A percentile compares a stretch with the other conserved stretches of the same genome.
Conservation (phyloP, 2,797 vertebrate species). For the Odontamblyopus rebecca region DNA sequence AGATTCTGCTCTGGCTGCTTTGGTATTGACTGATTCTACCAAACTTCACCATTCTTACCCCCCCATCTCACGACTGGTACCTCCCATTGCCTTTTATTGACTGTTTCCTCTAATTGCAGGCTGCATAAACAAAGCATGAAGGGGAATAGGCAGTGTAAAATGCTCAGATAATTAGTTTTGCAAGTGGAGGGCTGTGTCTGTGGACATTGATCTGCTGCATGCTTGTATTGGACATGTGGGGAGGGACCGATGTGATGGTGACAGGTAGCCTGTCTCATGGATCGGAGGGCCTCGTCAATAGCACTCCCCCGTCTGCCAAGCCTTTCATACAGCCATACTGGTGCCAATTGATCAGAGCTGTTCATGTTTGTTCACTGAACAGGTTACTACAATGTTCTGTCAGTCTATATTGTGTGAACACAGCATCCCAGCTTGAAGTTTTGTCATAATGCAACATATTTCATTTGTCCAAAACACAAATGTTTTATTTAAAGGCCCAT, state of each 20-base stretch:
- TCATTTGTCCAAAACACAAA: not conserved
- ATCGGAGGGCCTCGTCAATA: conserved; percentile 75
- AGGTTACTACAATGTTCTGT: conserved; percentile 1
- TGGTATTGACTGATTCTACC: conserved; percentile 30
- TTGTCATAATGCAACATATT: not conserved
- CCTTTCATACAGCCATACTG: conserved; percentile 64
- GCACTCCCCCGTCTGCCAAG: conserved; percentile 53
- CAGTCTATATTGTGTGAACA: conserved; percentile 15
- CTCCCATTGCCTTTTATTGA: conserved; percentile 85
- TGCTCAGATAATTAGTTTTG: conserved; percentile 80
- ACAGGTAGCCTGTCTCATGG: conserved; percentile 77
- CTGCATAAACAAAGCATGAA: conserved; percentile 75
- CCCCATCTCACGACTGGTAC: conserved; percentile 64
- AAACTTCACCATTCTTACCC: conserved; percentile 54
- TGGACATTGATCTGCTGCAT: conserved; percentile 77
- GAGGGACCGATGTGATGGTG: conserved; percentile 60
- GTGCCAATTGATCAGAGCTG: conserved; percentile 67
- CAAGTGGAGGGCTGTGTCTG: conserved; percentile 51
- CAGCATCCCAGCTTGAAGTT: conserved; percentile 19
- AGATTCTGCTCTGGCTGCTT: not conserved
- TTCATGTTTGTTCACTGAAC: conserved; percentile 34
- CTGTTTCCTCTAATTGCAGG: conserved; percentile 82
- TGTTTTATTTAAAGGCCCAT: not conserved
- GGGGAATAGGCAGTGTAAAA: conserved; percentile 71
- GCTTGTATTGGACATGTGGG: conserved; percentile 59